Percentiles rank a stretch among this genome's conserved stretches.
phyloP scores from a whole-genome alignment of 1,140 invertebrate species.

The Drosophila orena region DNA sequence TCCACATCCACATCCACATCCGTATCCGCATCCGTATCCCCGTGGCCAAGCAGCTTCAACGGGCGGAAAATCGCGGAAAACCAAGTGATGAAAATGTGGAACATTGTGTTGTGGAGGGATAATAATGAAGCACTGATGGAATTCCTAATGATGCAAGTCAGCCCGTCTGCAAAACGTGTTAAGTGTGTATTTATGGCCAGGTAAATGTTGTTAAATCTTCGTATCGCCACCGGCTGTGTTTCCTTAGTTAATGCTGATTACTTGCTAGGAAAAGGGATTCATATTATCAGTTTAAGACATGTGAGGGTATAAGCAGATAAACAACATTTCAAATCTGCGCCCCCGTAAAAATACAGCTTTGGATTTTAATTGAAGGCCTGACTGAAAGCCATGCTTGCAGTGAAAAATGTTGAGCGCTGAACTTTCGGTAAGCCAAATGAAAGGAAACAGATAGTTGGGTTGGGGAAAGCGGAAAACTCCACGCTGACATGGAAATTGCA shows the following conservation, averaged over 20 bases:
- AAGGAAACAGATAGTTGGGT: conserved; percentile 11
- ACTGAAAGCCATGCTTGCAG: neutral
- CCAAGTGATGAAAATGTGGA: conserved; percentile 30
- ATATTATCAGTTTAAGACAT: neutral
- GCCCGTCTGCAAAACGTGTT: conserved; percentile 23
- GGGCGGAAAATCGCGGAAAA: conserved; percentile 23
- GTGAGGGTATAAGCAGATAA: neutral
- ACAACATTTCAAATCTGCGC: too few relatives aligned
- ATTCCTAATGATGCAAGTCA: conserved; percentile 26
- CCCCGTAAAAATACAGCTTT: neutral
- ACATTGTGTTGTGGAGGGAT: conserved; percentile 3
- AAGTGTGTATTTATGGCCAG: conserved; percentile 29
- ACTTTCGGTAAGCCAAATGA: conserved; percentile 39
- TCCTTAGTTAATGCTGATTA: conserved; percentile 11
- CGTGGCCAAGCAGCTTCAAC: conserved; percentile 19
- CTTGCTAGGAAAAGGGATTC: neutral
- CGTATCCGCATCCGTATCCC: conserved; percentile 3
- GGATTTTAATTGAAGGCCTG: conserved; percentile 9
- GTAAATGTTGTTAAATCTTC: conserved; percentile 19
- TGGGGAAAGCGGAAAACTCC: conserved; percentile 16
- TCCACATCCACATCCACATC: conserved; percentile 5
- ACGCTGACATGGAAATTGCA: conserved; percentile 42
- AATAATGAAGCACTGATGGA: conserved; percentile 28
- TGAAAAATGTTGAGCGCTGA: conserved; percentile 13
- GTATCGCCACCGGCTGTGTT: conserved; percentile 1